These are phyloP conservation scores for Sebastes umbrosus DNA, from an alignment of 2,797 vertebrate genomes.

Conservation along the genomic window DNA sequence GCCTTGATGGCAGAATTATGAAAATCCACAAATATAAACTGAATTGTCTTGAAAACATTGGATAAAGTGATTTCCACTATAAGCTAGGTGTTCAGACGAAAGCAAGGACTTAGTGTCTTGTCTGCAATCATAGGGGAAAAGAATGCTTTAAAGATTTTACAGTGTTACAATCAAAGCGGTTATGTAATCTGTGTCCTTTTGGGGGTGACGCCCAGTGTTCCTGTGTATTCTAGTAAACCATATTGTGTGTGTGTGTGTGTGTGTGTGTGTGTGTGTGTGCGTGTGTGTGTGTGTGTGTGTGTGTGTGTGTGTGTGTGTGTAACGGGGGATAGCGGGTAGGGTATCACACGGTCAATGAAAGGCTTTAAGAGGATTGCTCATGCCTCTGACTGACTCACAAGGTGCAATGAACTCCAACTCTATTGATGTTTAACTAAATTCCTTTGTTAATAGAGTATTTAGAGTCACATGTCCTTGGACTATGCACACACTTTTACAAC, in stretches of 20 bases:
- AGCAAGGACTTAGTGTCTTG: neutral
- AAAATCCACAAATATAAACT: neutral
- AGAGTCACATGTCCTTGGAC: slow-evolving; percentile 54
- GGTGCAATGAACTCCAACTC: slow-evolving; percentile 56
- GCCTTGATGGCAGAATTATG: neutral
- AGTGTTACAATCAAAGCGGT: neutral
- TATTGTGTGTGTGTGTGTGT: neutral
- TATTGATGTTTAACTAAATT: slow-evolving; percentile 74
- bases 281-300: neutral
- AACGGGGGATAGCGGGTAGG: neutral
- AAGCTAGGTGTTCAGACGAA: neutral
- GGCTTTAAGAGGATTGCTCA: slow-evolving; percentile 59
- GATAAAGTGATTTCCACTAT: neutral
- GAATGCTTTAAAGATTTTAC: slow-evolving; percentile 1
- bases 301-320: neutral
- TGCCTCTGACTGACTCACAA: slow-evolving; percentile 50
- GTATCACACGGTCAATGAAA: slow-evolving; percentile 42
- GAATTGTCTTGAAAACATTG: neutral
- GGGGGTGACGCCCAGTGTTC: neutral
- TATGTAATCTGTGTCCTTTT: slow-evolving; percentile 20
- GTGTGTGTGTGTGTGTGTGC: neutral
- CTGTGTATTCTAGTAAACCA: slow-evolving; percentile 1
- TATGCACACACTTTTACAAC: slow-evolving; percentile 17
- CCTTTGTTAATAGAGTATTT: slow-evolving; percentile 62
- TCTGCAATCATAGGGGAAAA: neutral